These are phyloP conservation scores for Cranoglanis bouderius DNA, from an alignment of 2,113 vertebrate genomes.

Conservation along the genomic window DNA sequence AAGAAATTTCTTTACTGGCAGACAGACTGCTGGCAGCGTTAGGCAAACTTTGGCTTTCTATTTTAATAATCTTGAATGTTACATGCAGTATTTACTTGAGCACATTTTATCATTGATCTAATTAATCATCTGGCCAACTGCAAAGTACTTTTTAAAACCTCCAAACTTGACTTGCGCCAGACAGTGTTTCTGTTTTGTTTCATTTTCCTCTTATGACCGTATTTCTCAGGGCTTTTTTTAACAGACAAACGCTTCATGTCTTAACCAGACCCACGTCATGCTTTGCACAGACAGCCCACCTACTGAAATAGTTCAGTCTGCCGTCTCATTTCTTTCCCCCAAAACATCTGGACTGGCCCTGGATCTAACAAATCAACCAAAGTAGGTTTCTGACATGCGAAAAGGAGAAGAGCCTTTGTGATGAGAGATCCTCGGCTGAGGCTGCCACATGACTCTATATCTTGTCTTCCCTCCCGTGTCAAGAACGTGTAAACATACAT, in stretches of 20 bases:
- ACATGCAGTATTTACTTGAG: constrained; percentile 33
- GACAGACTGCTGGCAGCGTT: not conserved
- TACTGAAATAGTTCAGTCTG: constrained; percentile 57
- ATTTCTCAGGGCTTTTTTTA: constrained; percentile 43
- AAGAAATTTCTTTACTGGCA: constrained; percentile 24
- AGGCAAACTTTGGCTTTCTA: not conserved
- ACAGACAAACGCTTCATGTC: constrained; percentile 42
- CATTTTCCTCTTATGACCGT: constrained; percentile 23
- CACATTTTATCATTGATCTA: constrained; percentile 32
- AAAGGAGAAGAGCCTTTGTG: constrained; percentile 44
- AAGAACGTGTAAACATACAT: constrained; percentile 59
- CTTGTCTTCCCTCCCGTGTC: constrained; percentile 48
- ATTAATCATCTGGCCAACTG: constrained; percentile 26
- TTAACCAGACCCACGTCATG: constrained; percentile 23
- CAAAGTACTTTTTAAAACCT: not conserved
- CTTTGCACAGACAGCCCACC: constrained; percentile 50
- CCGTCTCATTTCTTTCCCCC: constrained; percentile 46
- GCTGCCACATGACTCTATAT: constrained; percentile 51
- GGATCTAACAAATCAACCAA: constrained; percentile 63
- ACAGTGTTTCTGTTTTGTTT: constrained; percentile 26
- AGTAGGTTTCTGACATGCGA: constrained; percentile 63
- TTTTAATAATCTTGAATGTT: constrained; percentile 23
- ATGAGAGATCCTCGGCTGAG: constrained; percentile 43
- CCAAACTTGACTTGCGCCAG: constrained; percentile 23
- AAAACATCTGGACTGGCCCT: constrained; percentile 51